These are phyloP conservation scores for Scaptomyza hsui DNA, from an alignment of 1,140 invertebrate species.

Conservation along the genomic window DNA sequence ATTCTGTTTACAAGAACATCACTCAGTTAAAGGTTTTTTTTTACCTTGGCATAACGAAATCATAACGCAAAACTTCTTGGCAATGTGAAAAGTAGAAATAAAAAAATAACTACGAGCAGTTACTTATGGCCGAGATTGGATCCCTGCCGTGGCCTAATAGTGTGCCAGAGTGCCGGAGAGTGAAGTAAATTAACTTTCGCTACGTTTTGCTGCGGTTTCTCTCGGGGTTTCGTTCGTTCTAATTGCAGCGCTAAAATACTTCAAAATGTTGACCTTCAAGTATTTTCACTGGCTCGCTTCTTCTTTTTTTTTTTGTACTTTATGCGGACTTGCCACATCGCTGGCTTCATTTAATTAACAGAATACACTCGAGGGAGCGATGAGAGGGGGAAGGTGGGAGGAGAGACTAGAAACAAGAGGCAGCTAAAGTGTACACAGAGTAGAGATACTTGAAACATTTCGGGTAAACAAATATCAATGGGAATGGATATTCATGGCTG, in stretches of 20 bases:
- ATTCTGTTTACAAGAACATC: neutral
- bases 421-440: slow-evolving; percentile 7
- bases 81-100: slow-evolving; percentile 10
- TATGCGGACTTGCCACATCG: slow-evolving; percentile 3
- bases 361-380: slow-evolving; percentile 7
- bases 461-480: slow-evolving; percentile 38
- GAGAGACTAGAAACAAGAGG: neutral
- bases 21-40: slow-evolving; percentile 8
- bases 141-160: slow-evolving; percentile 17
- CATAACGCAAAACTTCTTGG: slow-evolving; percentile 48
- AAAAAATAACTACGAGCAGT: slow-evolving; percentile 28
- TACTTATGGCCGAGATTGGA: slow-evolving; percentile 50
- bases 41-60: slow-evolving; percentile 15
- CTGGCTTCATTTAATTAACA: slow-evolving; percentile 70
- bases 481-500: slow-evolving; percentile 12
- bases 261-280: slow-evolving; percentile 73
- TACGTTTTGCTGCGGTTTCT: slow-evolving; percentile 64
- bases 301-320: neutral
- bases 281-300: slow-evolving; percentile 40
- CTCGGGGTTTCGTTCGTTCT: slow-evolving; percentile 33
- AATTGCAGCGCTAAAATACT: slow-evolving; percentile 65
- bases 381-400: neutral
- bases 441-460: neutral
- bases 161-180: slow-evolving; percentile 44
- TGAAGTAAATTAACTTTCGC: slow-evolving; percentile 68